Percentiles rank a stretch among this genome's conserved stretches.
Conservation (phyloP, 2,888 invertebrate species). For the Nymphalis urticae region DNA sequence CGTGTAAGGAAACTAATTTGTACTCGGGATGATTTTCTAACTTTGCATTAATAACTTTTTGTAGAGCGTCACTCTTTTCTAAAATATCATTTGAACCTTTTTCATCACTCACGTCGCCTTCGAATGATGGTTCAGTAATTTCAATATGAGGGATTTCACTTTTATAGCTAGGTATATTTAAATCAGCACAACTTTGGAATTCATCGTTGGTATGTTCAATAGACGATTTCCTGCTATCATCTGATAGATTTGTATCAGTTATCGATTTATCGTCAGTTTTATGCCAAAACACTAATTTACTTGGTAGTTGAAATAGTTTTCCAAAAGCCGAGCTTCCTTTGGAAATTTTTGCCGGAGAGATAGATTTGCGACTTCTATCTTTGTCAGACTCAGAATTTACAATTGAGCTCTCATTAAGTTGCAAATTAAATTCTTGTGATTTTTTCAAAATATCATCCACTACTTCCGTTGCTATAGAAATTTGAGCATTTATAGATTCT, state of each 20-base stretch:
- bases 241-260: slow-evolving; percentile 60
- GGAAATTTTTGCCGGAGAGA: slow-evolving; percentile 59
- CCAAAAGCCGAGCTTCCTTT: slow-evolving; percentile 66
- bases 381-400: slow-evolving; percentile 41
- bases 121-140: slow-evolving; percentile 47
- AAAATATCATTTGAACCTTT: slow-evolving; percentile 60
- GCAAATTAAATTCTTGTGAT: slow-evolving; percentile 4
- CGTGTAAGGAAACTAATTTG: slow-evolving; percentile 65
- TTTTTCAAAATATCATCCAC: background rate
- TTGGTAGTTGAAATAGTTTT: slow-evolving; percentile 78
- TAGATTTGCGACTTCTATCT: slow-evolving; percentile 64
- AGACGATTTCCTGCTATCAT: slow-evolving; percentile 65
- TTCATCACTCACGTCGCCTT: slow-evolving; percentile 50
- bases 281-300: slow-evolving; percentile 81
- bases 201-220: slow-evolving; percentile 54
- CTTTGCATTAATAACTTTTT: slow-evolving; percentile 71
- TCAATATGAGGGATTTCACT: slow-evolving; percentile 37
- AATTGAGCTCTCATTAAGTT: slow-evolving; percentile 27
- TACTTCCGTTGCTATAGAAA: background rate
- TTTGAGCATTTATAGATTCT: background rate
- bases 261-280: slow-evolving; percentile 68
- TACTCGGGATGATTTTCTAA: slow-evolving; percentile 73
- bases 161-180: slow-evolving; percentile 39
- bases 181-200: slow-evolving; percentile 59
- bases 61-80: slow-evolving; percentile 68